Evolutionary conservation across 2,888 invertebrate genomes (phyloP).

Genomic region (Pharmacophagus antenor): DNA sequence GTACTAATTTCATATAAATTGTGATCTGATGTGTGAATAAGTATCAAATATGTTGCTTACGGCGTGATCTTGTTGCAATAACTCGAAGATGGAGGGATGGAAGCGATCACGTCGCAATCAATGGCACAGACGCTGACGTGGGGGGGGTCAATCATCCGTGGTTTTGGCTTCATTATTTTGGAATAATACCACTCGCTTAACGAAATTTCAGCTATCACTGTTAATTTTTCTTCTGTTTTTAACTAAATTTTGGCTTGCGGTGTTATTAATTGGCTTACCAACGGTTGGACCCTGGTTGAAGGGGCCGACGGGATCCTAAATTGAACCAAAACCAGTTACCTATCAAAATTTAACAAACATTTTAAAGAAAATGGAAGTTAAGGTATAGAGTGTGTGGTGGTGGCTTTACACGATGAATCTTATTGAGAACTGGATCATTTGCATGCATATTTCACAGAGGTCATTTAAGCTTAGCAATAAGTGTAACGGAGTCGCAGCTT

Average conservation of each 20-base stretch:
- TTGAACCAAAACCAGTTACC: conserved; percentile 51
- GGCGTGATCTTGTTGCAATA: background rate
- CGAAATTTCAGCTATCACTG: conserved; percentile 73
- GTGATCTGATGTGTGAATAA: background rate
- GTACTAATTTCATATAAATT: background rate
- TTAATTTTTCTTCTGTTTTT: conserved; percentile 71
- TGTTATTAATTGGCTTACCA: conserved; percentile 76
- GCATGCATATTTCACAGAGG: conserved; percentile 71
- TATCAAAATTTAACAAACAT: conserved; percentile 73
- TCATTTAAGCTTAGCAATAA: conserved; percentile 68
- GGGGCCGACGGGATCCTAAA: conserved; percentile 39
- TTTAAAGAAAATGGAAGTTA: conserved; percentile 68
- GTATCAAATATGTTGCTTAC: background rate
- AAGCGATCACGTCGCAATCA: conserved; percentile 2
- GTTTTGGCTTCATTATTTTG: conserved; percentile 78
- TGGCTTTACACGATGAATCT: conserved; percentile 68
- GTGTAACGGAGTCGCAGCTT: conserved; percentile 59
- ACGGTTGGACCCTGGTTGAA: conserved; percentile 44
- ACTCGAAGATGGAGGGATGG: background rate
- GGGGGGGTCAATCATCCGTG: conserved; percentile 70
- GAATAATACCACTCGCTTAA: conserved; percentile 76
- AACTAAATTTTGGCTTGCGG: conserved; percentile 77
- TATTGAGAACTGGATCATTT: conserved; percentile 72
- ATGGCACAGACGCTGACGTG: conserved; percentile 27
- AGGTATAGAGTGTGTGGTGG: conserved; percentile 81